Evolutionary conservation across 2,113 vertebrate species (phyloP).

Genomic region (Esox niger): DNA sequence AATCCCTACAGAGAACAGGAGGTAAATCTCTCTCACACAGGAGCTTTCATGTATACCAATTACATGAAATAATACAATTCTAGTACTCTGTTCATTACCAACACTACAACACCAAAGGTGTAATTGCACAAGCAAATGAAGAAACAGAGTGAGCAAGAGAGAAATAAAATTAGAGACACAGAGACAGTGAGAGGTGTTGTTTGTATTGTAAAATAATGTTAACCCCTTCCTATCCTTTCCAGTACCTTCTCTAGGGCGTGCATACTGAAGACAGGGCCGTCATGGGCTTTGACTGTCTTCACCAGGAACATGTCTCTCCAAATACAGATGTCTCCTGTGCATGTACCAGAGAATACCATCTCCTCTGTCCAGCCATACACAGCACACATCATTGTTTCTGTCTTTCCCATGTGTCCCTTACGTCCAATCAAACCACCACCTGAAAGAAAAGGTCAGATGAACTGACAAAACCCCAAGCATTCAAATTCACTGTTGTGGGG

Average conservation of each 20-base stretch:
- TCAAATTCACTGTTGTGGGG: no score
- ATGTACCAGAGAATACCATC: slow-evolving; percentile 94
- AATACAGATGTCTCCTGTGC: slow-evolving; percentile 92
- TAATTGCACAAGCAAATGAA: not conserved
- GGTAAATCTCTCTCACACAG: not conserved
- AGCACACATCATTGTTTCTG: slow-evolving; percentile 95
- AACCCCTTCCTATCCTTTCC: not conserved
- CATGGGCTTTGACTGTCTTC: slow-evolving; percentile 96
- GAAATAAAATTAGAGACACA: not conserved
- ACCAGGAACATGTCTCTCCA: slow-evolving; percentile 97
- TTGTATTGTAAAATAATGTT: not conserved
- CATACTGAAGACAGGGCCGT: slow-evolving; percentile 97
- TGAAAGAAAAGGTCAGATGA: no score
- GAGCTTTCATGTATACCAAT: not conserved
- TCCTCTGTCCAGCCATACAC: slow-evolving; percentile 97
- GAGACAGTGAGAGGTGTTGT: not conserved
- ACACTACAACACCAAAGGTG: no score
- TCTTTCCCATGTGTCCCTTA: slow-evolving; percentile 89
- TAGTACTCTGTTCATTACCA: no score
- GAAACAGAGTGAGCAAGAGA: not conserved
- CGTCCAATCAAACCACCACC: slow-evolving; percentile 94
- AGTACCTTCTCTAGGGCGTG: slow-evolving; percentile 94
- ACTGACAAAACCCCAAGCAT: no score
- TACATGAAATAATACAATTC: no score
- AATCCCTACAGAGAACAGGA: slow-evolving; percentile 78